Base-by-base conservation (phyloP, 2,113 vertebrate species). In the Oryzias javanicus region DNA sequence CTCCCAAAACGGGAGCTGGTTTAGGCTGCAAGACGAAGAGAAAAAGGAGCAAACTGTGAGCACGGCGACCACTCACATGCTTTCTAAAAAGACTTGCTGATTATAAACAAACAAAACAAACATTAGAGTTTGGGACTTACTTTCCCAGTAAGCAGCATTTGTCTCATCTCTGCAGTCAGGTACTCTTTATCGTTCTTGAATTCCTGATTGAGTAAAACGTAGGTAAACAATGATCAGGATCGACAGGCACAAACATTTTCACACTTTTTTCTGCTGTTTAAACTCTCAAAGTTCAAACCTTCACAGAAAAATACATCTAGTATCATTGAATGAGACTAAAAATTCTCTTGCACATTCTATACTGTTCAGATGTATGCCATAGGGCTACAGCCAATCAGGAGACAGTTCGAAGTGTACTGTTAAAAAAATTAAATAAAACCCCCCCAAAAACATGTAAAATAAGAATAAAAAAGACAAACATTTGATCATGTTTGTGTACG, bases 141-240 rank as follows among this genome's bases (percentile, higher is more conserved):
- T 95, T 99, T 99, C 85, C 97, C 97, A 57, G 94, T 97, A 81
- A 98, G 91, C 41, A 99, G 91, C 85, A 95, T 88, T 73, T 94
- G 93, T 83, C 93, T 94, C 54, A 93, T 95, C 64, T 99, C 96
- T 85, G 95, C 90, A 42, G 90, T 91, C 80, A 99, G 90, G 55
- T 97, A 98, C 80, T 94, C 96, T 83, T 95, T 98, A 76, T 98
- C 95, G 64, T 98, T 99, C 88, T 91, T 91, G 80, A 96, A 97
- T 54, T 98, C 96, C 97, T 99, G 80, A 2, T 25, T 55, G 42
- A 74, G 58, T 67, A 73, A 58, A 74, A 69, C 15, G 63, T 60
- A 46, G 62, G 24, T 46, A 2, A 25, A 47, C 19, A 44, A 17
- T 14, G 12, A 42, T 42, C 3, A 42, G n/a, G 5, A n/a, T 46